A percentile compares a stretch with the other conserved stretches of the same genome.
phyloP scores from a whole-genome alignment of 2,113 vertebrate genomes.

The Chaenogobius annularis region DNA sequence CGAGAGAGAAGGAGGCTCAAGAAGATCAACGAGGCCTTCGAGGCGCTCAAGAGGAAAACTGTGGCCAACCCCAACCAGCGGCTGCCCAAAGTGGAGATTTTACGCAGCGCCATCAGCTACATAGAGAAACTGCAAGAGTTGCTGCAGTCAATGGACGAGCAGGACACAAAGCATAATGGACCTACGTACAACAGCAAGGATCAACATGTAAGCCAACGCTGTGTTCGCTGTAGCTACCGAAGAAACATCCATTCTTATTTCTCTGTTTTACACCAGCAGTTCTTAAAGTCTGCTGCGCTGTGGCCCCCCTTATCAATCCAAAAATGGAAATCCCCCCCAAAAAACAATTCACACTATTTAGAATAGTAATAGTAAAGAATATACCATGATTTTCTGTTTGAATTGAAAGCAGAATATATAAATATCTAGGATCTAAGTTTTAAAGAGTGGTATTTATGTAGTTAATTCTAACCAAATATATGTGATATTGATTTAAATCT shows the following conservation, averaged over 20 bases:
- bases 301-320: no score
- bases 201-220: conserved; percentile 80
- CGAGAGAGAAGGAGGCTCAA: conserved; percentile 91
- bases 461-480: no score
- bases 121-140: conserved; percentile 94
- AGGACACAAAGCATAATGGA: conserved; percentile 82
- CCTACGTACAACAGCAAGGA: conserved; percentile 79
- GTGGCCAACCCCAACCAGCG: conserved; percentile 96
- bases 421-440: no score
- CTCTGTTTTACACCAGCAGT: neutral
- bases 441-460: no score
- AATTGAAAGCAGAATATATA: no score
- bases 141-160: conserved; percentile 89
- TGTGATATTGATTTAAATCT: no score
- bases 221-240: neutral
- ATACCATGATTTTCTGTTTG: no score
- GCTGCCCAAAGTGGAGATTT: conserved; percentile 97
- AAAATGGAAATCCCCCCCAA: no score
- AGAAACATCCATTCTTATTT: neutral
- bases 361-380: no score
- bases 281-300: no score
- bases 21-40: conserved; percentile 99
- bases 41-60: conserved; percentile 91
- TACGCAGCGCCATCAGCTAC: conserved; percentile 96
- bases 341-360: no score